Base-by-base conservation (phyloP, 2,888 invertebrate species). In the Lymantria dispar region DNA sequence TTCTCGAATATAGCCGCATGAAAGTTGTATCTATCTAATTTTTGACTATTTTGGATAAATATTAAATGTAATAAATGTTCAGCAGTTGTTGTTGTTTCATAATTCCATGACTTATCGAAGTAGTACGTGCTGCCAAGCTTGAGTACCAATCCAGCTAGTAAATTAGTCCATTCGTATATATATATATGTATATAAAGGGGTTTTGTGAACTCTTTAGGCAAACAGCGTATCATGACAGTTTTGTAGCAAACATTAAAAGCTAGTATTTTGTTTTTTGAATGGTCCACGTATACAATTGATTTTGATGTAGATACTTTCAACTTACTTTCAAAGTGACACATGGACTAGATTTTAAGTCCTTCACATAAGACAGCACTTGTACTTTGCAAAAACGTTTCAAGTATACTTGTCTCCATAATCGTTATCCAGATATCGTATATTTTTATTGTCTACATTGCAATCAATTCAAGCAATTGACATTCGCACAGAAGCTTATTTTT, bases 201-300 rank as follows among this genome's bases (percentile, higher is more conserved):
- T 60, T 71, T 71, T 70, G 70, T 76, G 65, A 74, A 80, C 83
- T 78, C 71, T 64, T 70, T 73, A 76, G 76, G 80, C 80, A 82
- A 81, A 78, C 78, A 77, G 70, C 65, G 72, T 82, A 72, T 80
- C 85, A 81, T 85, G 87, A 83, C 80, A 62, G 74, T 72, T 74
- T 86, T 73, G 85, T 87, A 85, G 80, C 82, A 74, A 78, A 63
- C 72, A 72, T 60, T 69, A 62, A 62, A 71, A 68, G 64, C 72
- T 68, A 66, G 65, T 68, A 74, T 67, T 54, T 52, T 22, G 5
- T 22, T 22, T 5, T 22, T 22, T 5, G 22, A 5, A 5, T 22
- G 22, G 22, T 5, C 22, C 5, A 22, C 22, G 5, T 22, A 5
- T 22, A 71, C 75, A 72, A 76, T 81, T 74, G 66, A 65, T 71